Evolutionary conservation across 1,140 invertebrate species (phyloP).

Genomic region (Macrocentrus cingulum): DNA sequence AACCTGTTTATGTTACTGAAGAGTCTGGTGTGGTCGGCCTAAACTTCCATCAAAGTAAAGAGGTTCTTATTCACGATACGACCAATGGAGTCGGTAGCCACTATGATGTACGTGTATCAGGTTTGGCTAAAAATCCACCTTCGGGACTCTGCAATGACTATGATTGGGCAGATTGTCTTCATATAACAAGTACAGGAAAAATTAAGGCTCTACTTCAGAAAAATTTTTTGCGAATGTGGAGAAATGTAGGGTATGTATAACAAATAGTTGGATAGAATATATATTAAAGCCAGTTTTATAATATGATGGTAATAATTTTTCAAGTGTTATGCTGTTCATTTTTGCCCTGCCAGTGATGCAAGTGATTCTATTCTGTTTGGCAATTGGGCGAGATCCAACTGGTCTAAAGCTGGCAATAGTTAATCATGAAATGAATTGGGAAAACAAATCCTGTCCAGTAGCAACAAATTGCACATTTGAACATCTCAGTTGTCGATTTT

Average conservation of each 20-base stretch:
- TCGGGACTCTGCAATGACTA: conserved; percentile 63
- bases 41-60: conserved; percentile 88
- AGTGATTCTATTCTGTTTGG: conserved; percentile 92
- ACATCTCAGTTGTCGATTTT: conserved; percentile 75
- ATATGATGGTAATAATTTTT: conserved; percentile 13
- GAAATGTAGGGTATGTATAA: conserved; percentile 77
- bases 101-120: conserved; percentile 51
- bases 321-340: conserved; percentile 86
- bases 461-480: conserved; percentile 69
- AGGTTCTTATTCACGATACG: conserved; percentile 76
- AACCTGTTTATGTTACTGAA: conserved; percentile 79
- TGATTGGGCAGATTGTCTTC: conserved; percentile 59
- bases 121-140: conserved; percentile 42
- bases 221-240: conserved; percentile 89
- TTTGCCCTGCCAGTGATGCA: conserved; percentile 90
- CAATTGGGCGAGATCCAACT: conserved; percentile 87
- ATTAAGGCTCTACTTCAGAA: conserved; percentile 84
- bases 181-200: conserved; percentile 68
- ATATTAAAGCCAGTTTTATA: not conserved
- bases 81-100: conserved; percentile 66
- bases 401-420: conserved; percentile 83
- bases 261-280: not conserved
- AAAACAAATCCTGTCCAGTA: conserved; percentile 56
- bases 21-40: conserved; percentile 82
- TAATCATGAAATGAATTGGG: conserved; percentile 74